phyloP scores from a whole-genome alignment of 2,888 invertebrate genomes.

The Dendrolimus pini region DNA sequence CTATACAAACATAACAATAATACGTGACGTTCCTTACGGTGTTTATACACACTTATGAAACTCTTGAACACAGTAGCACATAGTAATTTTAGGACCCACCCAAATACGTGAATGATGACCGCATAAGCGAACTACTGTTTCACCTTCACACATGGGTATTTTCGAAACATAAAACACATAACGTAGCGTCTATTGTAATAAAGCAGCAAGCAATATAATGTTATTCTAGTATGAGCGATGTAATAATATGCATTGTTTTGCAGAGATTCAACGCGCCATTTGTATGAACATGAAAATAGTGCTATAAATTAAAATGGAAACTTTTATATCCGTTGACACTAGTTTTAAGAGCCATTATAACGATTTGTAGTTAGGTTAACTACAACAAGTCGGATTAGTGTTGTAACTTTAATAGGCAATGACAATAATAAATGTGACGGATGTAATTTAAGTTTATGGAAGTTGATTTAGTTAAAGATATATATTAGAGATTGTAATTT shows the following conservation, averaged over 20 bases:
- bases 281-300: not conserved
- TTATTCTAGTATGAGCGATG: slow-evolving; percentile 20
- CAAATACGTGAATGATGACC: slow-evolving; percentile 59
- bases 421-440: not conserved
- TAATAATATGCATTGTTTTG: slow-evolving; percentile 25
- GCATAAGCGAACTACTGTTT: slow-evolving; percentile 47
- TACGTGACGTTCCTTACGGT: slow-evolving; percentile 3
- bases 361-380: no score
- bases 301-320: slow-evolving; percentile 12
- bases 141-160: slow-evolving; percentile 44
- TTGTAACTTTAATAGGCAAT: not conserved
- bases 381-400: no score
- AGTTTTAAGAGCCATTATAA: slow-evolving; percentile 4
- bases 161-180: slow-evolving; percentile 25
- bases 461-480: not conserved
- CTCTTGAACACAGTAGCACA: slow-evolving; percentile 19
- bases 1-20: slow-evolving; percentile 12
- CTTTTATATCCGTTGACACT: slow-evolving; percentile 14
- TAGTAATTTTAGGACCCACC: slow-evolving; percentile 29
- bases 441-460: not conserved
- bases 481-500: not conserved
- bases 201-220: slow-evolving; percentile 19
- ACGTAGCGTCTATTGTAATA: slow-evolving; percentile 22
- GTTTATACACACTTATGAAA: slow-evolving; percentile 36
- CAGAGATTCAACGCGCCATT: slow-evolving; percentile 3